Evolutionary conservation across 2,888 invertebrate genomes (phyloP).

Genomic region (Girardia tigrina): DNA sequence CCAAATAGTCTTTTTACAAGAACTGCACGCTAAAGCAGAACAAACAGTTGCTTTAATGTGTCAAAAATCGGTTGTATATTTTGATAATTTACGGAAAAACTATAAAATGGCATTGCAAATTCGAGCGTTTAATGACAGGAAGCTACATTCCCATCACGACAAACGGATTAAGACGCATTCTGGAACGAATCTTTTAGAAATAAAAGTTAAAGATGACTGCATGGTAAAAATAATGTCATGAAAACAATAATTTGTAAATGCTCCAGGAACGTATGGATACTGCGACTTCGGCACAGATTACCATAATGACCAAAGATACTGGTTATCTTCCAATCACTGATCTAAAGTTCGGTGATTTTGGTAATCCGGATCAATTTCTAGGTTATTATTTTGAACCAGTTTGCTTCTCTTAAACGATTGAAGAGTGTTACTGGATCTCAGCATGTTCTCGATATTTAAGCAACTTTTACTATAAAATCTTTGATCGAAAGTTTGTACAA

Average conservation of each 20-base stretch:
- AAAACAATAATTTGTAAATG: background rate
- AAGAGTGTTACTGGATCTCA: too few species aligned
- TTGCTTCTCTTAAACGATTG: background rate
- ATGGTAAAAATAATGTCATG: background rate
- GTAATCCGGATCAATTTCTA: background rate
- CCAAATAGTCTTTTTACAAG: background rate
- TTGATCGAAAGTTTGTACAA: too few species aligned
- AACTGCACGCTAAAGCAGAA: constrained; percentile 16
- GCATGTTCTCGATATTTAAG: too few species aligned
- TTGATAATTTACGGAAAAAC: constrained; percentile 18
- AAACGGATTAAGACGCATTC: background rate
- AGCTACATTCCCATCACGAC: constrained; percentile 4
- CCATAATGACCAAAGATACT: background rate
- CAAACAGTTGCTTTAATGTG: constrained; percentile 17
- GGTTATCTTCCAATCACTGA: constrained; percentile 3
- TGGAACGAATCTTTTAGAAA: constrained; percentile 1
- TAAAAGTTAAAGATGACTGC: constrained; percentile 25
- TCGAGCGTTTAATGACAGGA: background rate
- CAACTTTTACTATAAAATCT: too few species aligned
- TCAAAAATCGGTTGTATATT: constrained; percentile 25
- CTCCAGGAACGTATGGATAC: background rate
- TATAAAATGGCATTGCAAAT: constrained; percentile 8
- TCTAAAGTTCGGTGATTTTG: background rate
- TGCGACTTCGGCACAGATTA: background rate
- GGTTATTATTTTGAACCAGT: background rate